Evolutionary conservation across 2,113 vertebrate species (phyloP), one percentile per base, ranked within the genome.

Genomic region (Bufo gargarizans): DNA sequence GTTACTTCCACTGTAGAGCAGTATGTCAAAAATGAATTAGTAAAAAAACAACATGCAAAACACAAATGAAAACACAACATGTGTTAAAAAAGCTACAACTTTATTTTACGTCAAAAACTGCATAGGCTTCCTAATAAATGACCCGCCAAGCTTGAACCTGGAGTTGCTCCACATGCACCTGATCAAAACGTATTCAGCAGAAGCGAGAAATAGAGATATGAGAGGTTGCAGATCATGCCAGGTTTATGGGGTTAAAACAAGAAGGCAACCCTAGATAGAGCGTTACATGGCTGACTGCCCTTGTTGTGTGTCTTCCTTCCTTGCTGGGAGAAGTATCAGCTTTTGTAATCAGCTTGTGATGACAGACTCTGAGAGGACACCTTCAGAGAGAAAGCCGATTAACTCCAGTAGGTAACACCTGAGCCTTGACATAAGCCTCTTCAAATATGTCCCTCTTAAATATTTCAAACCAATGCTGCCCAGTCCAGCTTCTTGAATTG

Each of bases 311-410:
- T 49, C 59, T 84, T 83, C 87, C 69, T 84, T 72, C 45, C 56
- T 58, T 82, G 19, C 14, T 19, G 78, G 55, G 71, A 84, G 80
- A 84, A 72, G 87, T 88, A 88, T 88, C 87, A 77, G 47, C 86
- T 88, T 88, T 88, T 84, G 87, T 88, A 88, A 88, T 88, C 87
- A 67, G 87, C 71, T 88, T 55, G 56, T 59, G 86, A 83, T 88
- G 86, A 88, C 79, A 88, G 86, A 88, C 79, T 59, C 61, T 33
- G 56, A 88, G 87, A 88, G 87, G 87, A 88, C 87, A 88, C 87
- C 86, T 88, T 88, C 86, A 77, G 80, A 84, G 87, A 83, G 87
- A 83, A 88, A 88, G 87, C 87, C 20, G 87, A 88, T 88, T 88
- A 88, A 33, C 87, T 84, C 87, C 87, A 88, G 61, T 53, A 59